Evolutionary conservation across 2,797 vertebrate genomes (phyloP), one percentile per base, ranked within the genome.

Genomic region (Enteromius fasciolatus): DNA sequence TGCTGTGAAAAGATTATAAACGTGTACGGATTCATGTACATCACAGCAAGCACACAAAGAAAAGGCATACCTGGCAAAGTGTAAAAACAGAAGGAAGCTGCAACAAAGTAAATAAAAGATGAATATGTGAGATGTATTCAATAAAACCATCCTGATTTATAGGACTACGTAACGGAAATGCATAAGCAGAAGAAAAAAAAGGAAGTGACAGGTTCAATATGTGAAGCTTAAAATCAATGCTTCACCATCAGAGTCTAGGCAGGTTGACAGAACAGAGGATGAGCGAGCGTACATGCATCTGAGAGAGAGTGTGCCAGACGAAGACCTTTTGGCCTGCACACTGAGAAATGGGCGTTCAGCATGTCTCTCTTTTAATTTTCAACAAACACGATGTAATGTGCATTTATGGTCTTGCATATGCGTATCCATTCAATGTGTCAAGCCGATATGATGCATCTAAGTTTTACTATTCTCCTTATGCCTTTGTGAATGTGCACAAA

Each of bases 261-360:
- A 33, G 66, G 23, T 10, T 68, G 46, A 39, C 46, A 67, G 46
- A 33, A 78, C 33, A 28, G 64, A 79, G 48, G 33, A 23, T 76
- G 33, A 39, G 14, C 36, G 8, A 25, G 33, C 39, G 23, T 23
- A 20, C 67, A 66, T 67, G 20, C 31, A 39, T 52, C n/a, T 67
- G 52, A 59, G 52, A 59, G 52, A 46, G 23, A 28, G 10, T 57
- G 50, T 52, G 48, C 33, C 10, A 81, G n/a, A 41, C 15, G 2
- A 74, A 17, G 57, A 52, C 70, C 80, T 81, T 74, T 74, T 39
- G 57, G n/a, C 44, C 69, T 81, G 31, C 20, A 33, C 0, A 15
- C 72, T 81, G 59, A 81, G 31, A 73, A 74, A 73, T 12, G 5
- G 14, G 25, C 1, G 20, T 73, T 72, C 31, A 80, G 52, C 78